A percentile compares a stretch with the other conserved stretches of the same genome.
phyloP scores from a whole-genome alignment of 2,888 invertebrate species.

The Cremastinae sp. region DNA sequence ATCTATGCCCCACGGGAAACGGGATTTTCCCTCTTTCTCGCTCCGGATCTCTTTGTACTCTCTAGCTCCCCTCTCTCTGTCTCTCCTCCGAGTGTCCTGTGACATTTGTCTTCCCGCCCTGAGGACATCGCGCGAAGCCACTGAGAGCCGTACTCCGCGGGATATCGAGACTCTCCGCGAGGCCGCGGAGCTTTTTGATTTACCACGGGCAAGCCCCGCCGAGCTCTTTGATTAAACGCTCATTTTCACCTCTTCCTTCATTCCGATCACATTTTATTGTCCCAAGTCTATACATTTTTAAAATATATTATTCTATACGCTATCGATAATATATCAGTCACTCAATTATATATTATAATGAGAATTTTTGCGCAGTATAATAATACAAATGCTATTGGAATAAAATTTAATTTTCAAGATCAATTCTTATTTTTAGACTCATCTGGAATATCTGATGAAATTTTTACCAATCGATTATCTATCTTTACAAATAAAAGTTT shows the following conservation, averaged over 20 bases:
- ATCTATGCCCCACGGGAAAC: slow-evolving; percentile 64
- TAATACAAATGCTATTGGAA: too few relatives aligned
- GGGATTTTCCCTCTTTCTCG: slow-evolving; percentile 11
- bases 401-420: too few relatives aligned
- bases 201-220: slow-evolving; percentile 64
- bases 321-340: too few relatives aligned
- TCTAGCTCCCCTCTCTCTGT: slow-evolving; percentile 19
- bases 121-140: slow-evolving; percentile 64
- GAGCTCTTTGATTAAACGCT: slow-evolving; percentile 71
- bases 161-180: slow-evolving; percentile 61
- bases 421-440: too few relatives aligned
- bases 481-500: too few relatives aligned
- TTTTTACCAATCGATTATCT: too few relatives aligned
- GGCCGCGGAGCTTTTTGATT: slow-evolving; percentile 67
- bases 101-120: slow-evolving; percentile 72
- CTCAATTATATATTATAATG: too few relatives aligned
- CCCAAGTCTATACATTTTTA: too few relatives aligned
- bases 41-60: slow-evolving; percentile 38
- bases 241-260: slow-evolving; percentile 17
- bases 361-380: too few relatives aligned
- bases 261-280: slow-evolving; percentile 11
- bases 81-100: slow-evolving; percentile 63
- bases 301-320: too few relatives aligned
- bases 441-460: too few relatives aligned
- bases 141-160: slow-evolving; percentile 61